These are phyloP conservation scores for Brachionus asplanchnoidis DNA, from an alignment of 1,140 invertebrate species.

Conservation along the genomic window DNA sequence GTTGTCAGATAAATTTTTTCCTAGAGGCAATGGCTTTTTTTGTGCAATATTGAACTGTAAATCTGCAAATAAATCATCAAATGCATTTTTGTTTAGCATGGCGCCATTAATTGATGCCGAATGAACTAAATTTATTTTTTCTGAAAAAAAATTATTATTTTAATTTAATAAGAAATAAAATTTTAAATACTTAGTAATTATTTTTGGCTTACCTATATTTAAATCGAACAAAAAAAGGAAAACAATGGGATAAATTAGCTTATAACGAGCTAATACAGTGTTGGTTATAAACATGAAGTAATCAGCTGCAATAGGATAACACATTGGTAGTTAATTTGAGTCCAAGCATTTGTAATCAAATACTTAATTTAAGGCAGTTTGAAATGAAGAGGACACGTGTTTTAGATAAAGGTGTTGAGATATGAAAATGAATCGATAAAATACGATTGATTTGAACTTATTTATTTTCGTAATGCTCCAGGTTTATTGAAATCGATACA, in stretches of 20 bases:
- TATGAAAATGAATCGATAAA: neutral
- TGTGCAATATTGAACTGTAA: neutral
- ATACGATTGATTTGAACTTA: neutral
- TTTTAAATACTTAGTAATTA: neutral
- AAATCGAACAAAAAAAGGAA: neutral
- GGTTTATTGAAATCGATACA: conserved; percentile 26
- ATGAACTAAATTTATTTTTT: neutral
- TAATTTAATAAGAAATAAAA: neutral
- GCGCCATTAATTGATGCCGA: neutral
- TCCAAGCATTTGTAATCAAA: conserved; percentile 17
- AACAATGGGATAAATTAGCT: neutral
- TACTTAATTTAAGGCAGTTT: neutral
- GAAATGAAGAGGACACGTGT: neutral
- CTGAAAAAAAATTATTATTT: neutral
- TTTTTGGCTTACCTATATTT: neutral
- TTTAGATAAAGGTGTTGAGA: neutral
- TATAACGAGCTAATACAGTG: neutral
- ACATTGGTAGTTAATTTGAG: neutral
- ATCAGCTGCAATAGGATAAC: neutral
- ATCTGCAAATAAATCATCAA: neutral
- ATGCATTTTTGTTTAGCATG: neutral
- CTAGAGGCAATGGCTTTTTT: neutral
- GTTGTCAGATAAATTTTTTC: neutral
- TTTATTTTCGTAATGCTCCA: neutral
- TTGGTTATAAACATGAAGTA: neutral